phyloP scores from a whole-genome alignment of 2,797 vertebrate species.

The Ficedula albicollis region DNA sequence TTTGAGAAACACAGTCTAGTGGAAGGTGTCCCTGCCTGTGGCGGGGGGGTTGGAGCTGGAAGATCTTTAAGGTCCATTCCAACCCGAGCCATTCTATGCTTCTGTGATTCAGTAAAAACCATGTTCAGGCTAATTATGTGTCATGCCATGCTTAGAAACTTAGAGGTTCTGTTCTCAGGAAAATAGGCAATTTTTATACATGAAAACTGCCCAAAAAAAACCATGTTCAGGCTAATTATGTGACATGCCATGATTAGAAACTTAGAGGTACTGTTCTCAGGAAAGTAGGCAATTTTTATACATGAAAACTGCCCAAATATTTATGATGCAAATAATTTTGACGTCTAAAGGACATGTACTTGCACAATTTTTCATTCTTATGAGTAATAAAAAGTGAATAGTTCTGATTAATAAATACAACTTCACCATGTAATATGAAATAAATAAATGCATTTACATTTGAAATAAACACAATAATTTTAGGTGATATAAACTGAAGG shows the following conservation, averaged over 20 bases:
- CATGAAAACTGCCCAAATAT: background rate
- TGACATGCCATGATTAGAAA: background rate
- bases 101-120: background rate
- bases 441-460: background rate
- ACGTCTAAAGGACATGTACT: background rate
- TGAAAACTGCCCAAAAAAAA: background rate
- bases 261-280: background rate
- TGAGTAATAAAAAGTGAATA: background rate
- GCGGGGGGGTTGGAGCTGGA: background rate
- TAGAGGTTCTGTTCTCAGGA: background rate
- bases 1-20: background rate
- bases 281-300: background rate
- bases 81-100: background rate
- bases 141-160: background rate
- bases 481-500: background rate
- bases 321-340: background rate
- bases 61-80: background rate
- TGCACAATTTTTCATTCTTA: background rate
- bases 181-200: background rate
- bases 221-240: rapidly evolving
- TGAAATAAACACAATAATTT: background rate
- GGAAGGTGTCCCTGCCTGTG: too few relatives aligned
- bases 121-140: too few relatives aligned
- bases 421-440: background rate
- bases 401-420: background rate